These are phyloP conservation scores for Pangasianodon hypophthalmus DNA, from an alignment of 2,113 vertebrate genomes.

Conservation along the genomic window DNA sequence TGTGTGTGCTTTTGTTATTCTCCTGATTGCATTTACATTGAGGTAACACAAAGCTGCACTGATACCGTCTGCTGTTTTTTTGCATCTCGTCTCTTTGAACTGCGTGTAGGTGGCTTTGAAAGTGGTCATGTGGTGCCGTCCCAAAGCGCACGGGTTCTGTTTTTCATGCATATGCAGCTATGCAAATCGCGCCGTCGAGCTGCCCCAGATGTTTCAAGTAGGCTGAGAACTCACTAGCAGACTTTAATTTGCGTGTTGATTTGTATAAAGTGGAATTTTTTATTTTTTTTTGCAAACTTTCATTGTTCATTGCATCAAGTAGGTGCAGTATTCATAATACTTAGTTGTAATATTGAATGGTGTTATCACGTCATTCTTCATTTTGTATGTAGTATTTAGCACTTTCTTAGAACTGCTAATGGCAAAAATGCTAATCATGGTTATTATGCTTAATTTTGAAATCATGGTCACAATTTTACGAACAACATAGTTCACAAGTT, in stretches of 20 bases:
- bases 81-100: conserved; percentile 18
- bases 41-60: conserved; percentile 16
- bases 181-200: conserved; percentile 41
- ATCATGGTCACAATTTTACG: neutral
- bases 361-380: neutral
- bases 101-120: conserved; percentile 50
- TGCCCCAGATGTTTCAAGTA: conserved; percentile 19
- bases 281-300: neutral
- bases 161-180: conserved; percentile 44
- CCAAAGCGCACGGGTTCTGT: conserved; percentile 1
- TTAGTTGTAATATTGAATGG: neutral
- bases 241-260: neutral
- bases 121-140: conserved; percentile 48
- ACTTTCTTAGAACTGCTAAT: neutral
- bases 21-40: conserved; percentile 32
- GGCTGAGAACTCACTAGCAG: neutral
- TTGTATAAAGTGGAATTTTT: neutral
- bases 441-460: neutral
- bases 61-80: conserved; percentile 32
- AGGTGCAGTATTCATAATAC: neutral
- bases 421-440: neutral
- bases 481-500: neutral
- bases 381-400: no score
- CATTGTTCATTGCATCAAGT: neutral
- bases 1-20: conserved; percentile 35